Evolutionary conservation across 2,888 invertebrate species (phyloP).

Genomic region (Crepidodera aurea): DNA sequence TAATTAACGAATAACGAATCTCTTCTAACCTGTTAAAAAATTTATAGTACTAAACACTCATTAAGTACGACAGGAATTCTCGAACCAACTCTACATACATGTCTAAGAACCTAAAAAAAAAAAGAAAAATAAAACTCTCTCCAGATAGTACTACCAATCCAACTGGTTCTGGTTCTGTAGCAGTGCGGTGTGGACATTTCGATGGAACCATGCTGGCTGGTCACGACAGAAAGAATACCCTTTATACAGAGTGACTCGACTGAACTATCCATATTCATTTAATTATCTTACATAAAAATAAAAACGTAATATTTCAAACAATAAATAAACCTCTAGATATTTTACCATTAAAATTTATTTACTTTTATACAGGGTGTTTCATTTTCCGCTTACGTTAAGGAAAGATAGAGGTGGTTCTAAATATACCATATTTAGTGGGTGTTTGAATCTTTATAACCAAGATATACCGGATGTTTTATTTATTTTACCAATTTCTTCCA

Average conservation of each 20-base stretch:
- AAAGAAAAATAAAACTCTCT: slow-evolving; percentile 18
- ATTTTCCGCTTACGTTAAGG: too few species aligned
- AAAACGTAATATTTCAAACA: too few species aligned
- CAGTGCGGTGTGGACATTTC: slow-evolving; percentile 38
- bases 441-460: too few species aligned
- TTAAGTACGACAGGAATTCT: slow-evolving; percentile 16
- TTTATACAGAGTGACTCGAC: slow-evolving; percentile 6
- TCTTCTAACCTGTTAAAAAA: slow-evolving; percentile 16
- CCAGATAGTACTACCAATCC: slow-evolving; percentile 34
- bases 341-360: too few species aligned
- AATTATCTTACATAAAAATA: too few species aligned
- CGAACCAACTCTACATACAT: slow-evolving; percentile 18
- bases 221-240: slow-evolving; percentile 40
- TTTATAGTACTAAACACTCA: slow-evolving; percentile 17
- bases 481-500: too few species aligned
- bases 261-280: too few species aligned
- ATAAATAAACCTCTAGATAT: too few species aligned
- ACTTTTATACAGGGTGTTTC: too few species aligned
- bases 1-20: slow-evolving; percentile 5
- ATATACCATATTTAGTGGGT: too few species aligned
- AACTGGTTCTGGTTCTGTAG: slow-evolving; percentile 35
- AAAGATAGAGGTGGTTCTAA: too few species aligned
- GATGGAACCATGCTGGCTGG: slow-evolving; percentile 48
- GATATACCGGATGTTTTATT: too few species aligned
- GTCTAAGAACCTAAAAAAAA: slow-evolving; percentile 12